Conservation (phyloP, 2,113 vertebrate genomes). For the Leptocoma aspasia region DNA sequence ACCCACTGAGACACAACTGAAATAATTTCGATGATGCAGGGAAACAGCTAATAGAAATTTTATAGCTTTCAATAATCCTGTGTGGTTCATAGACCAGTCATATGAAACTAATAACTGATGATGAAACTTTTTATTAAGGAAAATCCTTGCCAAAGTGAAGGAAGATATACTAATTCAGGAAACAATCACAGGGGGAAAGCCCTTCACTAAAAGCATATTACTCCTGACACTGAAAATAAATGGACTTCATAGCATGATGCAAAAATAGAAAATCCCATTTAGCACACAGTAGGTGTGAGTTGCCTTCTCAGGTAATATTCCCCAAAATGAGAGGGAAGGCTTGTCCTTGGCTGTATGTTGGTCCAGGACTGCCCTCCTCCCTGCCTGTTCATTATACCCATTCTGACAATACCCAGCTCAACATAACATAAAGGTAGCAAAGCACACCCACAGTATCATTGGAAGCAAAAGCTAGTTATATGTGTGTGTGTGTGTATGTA, state of each 20-base stretch:
- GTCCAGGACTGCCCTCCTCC: background rate
- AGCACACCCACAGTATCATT: background rate
- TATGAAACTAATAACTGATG: conserved; percentile 15
- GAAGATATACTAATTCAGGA: background rate
- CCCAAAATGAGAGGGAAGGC: background rate
- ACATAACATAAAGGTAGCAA: background rate
- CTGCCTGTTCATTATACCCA: background rate
- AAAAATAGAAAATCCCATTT: background rate
- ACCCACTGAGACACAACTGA: background rate
- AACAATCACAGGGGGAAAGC: background rate
- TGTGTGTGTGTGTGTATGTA: background rate
- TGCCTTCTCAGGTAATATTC: background rate
- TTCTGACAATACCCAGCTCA: background rate
- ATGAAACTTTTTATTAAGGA: background rate
- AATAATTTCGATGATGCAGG: background rate
- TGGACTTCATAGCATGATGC: background rate
- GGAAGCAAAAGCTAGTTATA: background rate
- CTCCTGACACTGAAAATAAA: background rate
- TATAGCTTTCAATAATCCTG: conserved; percentile 22
- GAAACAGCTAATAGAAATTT: conserved; percentile 17
- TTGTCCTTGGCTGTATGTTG: background rate
- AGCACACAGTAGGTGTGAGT: background rate
- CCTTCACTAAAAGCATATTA: background rate
- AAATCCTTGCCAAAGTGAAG: background rate
- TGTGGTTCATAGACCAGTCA: background rate